Conservation (phyloP, 2,113 vertebrate genomes). For the Ochotona curzoniae region DNA sequence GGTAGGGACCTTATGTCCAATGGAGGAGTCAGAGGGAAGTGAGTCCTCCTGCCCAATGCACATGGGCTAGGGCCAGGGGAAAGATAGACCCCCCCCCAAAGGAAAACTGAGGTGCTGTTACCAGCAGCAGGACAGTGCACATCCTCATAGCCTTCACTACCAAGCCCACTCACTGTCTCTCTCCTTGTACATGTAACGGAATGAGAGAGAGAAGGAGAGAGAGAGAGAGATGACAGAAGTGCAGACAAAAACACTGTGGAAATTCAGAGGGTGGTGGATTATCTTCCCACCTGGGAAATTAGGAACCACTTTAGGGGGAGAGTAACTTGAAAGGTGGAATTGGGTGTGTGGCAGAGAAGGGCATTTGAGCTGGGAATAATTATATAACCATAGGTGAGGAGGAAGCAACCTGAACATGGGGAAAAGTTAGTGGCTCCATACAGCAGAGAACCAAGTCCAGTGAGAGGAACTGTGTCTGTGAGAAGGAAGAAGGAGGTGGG, state of each 20-base stretch:
- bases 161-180: neutral
- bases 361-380: neutral
- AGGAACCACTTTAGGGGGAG: neutral
- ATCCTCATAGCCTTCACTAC: neutral
- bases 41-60: neutral
- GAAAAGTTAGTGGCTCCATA: neutral
- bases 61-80: neutral
- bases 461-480: neutral
- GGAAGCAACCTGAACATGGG: neutral
- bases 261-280: neutral
- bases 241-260: neutral
- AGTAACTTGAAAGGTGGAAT: neutral
- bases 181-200: neutral
- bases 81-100: neutral
- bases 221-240: neutral
- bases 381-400: neutral
- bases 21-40: neutral
- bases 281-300: neutral
- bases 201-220: neutral
- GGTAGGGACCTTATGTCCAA: neutral
- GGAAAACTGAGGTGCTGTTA: neutral
- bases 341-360: neutral
- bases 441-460: neutral
- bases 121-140: neutral
- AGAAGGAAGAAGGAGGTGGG: neutral